phyloP scores from a whole-genome alignment of 2,113 vertebrate genomes.

The Chamaea fasciata region DNA sequence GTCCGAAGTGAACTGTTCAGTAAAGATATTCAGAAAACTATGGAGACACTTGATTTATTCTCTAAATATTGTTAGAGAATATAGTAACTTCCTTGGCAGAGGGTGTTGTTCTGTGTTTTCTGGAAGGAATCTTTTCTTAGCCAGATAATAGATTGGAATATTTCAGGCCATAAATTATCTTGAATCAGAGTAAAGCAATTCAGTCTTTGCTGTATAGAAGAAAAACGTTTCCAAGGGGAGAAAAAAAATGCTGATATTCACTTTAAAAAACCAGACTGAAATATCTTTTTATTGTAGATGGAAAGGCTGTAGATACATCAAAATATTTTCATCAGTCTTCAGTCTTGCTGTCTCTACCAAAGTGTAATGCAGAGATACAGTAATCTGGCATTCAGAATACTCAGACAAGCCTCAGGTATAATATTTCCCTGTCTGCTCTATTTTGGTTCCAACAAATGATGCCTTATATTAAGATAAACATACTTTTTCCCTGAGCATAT shows the following conservation, averaged over 20 bases:
- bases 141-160: neutral
- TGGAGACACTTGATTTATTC: neutral
- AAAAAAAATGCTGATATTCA: neutral
- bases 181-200: neutral
- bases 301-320: neutral
- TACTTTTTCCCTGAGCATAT: neutral
- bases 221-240: neutral
- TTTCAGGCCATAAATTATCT: neutral
- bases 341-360: neutral
- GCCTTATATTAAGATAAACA: neutral
- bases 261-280: neutral
- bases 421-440: neutral
- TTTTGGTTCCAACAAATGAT: neutral
- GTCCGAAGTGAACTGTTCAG: neutral
- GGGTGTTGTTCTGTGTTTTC: neutral
- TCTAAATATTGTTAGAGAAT: neutral
- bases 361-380: neutral
- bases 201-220: neutral
- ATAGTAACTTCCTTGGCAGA: neutral
- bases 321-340: neutral
- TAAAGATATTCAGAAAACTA: neutral
- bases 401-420: neutral
- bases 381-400: neutral
- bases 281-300: neutral
- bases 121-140: neutral